Evolutionary conservation across 2,113 vertebrate genomes (phyloP).

Genomic region (Podiceps cristatus): DNA sequence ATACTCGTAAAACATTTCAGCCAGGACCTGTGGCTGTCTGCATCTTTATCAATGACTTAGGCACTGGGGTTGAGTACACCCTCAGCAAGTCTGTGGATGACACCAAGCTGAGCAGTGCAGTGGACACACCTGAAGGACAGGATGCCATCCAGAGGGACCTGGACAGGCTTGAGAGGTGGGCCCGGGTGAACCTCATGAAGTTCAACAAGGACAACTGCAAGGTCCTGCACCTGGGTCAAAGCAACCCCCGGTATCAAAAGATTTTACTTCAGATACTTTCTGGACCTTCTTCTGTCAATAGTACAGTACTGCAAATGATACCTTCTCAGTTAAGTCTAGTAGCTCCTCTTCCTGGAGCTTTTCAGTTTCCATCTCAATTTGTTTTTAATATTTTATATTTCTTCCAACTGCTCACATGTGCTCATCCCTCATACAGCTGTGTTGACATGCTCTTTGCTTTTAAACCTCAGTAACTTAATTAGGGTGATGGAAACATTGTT

Average conservation of each 20-base stretch:
- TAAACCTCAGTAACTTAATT: slow-evolving; percentile 73
- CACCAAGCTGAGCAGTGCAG: too few species aligned
- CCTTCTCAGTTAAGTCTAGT: slow-evolving; percentile 56
- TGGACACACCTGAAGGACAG: too few species aligned
- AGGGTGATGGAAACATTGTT: slow-evolving; percentile 54
- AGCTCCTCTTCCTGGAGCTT: slow-evolving; percentile 57
- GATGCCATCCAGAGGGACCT: too few species aligned
- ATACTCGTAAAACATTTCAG: not conserved
- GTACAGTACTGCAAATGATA: slow-evolving; percentile 56
- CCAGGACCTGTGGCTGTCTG: not conserved
- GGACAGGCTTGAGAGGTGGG: too few species aligned
- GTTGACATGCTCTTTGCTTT: slow-evolving; percentile 65
- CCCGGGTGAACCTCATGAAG: too few species aligned
- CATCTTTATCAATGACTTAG: too few species aligned
- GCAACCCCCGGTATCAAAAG: too few species aligned
- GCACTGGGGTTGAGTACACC: too few species aligned
- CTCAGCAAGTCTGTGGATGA: too few species aligned
- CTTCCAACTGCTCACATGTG: slow-evolving; percentile 36
- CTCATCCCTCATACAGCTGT: slow-evolving; percentile 55
- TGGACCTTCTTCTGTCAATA: slow-evolving; percentile 65
- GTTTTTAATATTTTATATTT: slow-evolving; percentile 69
- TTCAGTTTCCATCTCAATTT: slow-evolving; percentile 40
- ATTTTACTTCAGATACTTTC: slow-evolving; percentile 60
- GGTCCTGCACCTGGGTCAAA: too few species aligned
- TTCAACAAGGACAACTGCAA: too few species aligned